These are phyloP conservation scores for Tetramorium bicarinatum DNA, from an alignment of 2,888 invertebrate species.

Conservation along the genomic window DNA sequence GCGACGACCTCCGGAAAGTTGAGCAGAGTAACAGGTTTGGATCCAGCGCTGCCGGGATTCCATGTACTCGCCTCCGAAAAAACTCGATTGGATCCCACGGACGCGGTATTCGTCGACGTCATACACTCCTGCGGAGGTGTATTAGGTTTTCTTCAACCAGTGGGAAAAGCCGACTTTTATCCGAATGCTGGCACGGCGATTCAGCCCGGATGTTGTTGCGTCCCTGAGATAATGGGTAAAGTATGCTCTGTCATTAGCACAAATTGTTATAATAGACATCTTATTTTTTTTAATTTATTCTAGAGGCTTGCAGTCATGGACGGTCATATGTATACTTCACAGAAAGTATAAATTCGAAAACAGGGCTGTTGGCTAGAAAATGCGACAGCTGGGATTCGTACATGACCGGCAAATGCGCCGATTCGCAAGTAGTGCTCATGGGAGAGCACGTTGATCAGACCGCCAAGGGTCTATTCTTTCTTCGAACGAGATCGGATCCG, in stretches of 20 bases:
- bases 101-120: conserved; percentile 85
- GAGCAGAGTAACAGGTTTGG: conserved; percentile 86
- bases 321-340: conserved; percentile 86
- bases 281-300: conserved; percentile 6
- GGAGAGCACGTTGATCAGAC: conserved; percentile 82
- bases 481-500: conserved; percentile 81
- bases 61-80: conserved; percentile 79
- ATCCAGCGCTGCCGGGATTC: conserved; percentile 86
- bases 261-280: not conserved
- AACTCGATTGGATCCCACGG: conserved; percentile 81
- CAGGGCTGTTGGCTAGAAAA: conserved; percentile 82
- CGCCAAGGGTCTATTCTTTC: conserved; percentile 82
- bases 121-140: conserved; percentile 86
- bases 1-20: conserved; percentile 81
- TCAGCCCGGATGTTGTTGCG: conserved; percentile 86
- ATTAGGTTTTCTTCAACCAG: conserved; percentile 83
- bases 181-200: conserved; percentile 85
- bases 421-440: conserved; percentile 75
- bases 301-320: conserved; percentile 87
- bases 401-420: conserved; percentile 78
- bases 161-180: conserved; percentile 85
- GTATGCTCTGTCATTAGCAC: not conserved
- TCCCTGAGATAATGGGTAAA: conserved; percentile 83
- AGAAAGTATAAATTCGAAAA: conserved; percentile 85
- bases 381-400: conserved; percentile 84